Conservation (phyloP, 2,888 invertebrate genomes). For the Zygothrica quintamaculata region DNA sequence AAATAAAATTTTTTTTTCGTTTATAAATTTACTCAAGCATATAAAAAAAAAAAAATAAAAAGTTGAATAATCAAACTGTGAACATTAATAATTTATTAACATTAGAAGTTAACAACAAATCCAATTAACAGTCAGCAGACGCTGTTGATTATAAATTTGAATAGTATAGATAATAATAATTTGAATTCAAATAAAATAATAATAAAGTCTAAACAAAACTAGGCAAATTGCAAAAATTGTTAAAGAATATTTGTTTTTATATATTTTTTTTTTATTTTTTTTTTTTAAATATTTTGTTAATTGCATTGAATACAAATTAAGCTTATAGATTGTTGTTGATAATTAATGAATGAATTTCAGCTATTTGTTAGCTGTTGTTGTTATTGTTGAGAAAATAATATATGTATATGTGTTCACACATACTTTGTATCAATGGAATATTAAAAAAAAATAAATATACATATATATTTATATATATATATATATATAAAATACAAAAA, state of each 20-base stretch:
- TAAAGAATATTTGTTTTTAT: too few relatives aligned
- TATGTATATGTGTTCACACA: neutral
- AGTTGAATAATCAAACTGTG: conserved; percentile 25
- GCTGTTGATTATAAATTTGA: conserved; percentile 39
- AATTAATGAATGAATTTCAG: conserved; percentile 66
- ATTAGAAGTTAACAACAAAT: conserved; percentile 40
- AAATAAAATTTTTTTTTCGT: conserved; percentile 55
- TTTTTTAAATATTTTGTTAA: conserved; percentile 51
- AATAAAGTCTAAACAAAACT: conserved; percentile 20
- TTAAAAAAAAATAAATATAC: conserved; percentile 20
- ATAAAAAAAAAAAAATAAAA: neutral
- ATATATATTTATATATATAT: conserved; percentile 18
- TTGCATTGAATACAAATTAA: conserved; percentile 70
- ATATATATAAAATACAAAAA: conserved; percentile 8
- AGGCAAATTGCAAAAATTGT: conserved; percentile 12
- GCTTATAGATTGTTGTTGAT: conserved; percentile 55
- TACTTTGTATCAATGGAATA: conserved; percentile 26
- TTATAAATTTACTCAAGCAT: conserved; percentile 39
- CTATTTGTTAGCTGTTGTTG: conserved; percentile 16
- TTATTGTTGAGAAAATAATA: too few relatives aligned
- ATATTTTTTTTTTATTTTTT: conserved; percentile 52
- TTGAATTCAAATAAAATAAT: conserved; percentile 27
- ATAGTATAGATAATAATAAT: conserved; percentile 21
- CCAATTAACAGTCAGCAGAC: conserved; percentile 17
- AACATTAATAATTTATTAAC: conserved; percentile 18